Conservation (phyloP, 2,888 invertebrate genomes). For the Ceramica pisi region DNA sequence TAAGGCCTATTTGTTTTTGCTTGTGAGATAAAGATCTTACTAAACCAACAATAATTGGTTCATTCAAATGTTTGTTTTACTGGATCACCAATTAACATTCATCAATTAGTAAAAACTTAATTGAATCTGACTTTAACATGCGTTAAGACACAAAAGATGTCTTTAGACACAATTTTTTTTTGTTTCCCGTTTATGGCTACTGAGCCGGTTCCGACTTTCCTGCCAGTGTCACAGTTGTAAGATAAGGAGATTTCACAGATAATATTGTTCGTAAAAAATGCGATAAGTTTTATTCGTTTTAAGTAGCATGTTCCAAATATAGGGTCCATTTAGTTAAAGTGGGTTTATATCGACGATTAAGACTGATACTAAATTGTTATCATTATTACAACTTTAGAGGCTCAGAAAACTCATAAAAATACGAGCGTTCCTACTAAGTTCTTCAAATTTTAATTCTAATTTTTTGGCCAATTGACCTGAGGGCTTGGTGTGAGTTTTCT, state of each 20-base stretch:
- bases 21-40: background rate
- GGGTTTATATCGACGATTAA: no score
- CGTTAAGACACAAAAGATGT: conserved; percentile 1
- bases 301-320: background rate
- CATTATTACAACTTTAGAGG: no score
- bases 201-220: no score
- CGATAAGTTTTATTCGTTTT: background rate
- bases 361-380: no score
- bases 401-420: no score
- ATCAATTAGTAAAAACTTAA: conserved; percentile 25
- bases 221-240: no score
- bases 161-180: background rate
- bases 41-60: conserved; percentile 17
- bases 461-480: no score
- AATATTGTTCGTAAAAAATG: background rate
- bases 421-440: no score
- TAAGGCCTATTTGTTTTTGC: background rate
- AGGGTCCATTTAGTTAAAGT: no score
- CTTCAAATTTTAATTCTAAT: no score
- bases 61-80: conserved; percentile 5
- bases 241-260: conserved; percentile 26
- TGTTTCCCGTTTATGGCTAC: no score
- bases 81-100: conserved; percentile 32
- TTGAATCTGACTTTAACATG: conserved; percentile 5
- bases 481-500: no score